phyloP scores from a whole-genome alignment of 2,113 vertebrate species.

The Petaurus breviceps region DNA sequence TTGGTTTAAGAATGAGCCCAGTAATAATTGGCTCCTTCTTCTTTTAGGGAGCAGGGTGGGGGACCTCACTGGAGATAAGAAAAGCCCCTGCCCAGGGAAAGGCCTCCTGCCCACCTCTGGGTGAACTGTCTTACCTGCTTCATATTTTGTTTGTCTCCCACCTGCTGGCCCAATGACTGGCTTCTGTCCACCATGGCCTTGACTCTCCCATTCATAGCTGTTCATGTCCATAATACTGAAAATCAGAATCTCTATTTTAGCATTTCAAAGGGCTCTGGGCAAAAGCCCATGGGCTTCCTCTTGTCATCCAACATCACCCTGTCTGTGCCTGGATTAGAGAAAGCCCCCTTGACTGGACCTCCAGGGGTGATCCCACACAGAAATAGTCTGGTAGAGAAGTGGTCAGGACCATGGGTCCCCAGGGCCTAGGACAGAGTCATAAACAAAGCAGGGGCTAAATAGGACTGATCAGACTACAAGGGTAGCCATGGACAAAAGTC shows the following conservation, averaged over 20 bases:
- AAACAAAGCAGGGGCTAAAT: too few relatives aligned
- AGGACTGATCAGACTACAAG: too few relatives aligned
- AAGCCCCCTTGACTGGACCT: too few relatives aligned
- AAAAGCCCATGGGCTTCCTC: background rate
- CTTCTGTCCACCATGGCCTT: constrained; percentile 60
- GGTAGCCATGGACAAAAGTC: background rate
- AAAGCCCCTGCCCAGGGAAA: background rate
- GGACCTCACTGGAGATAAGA: too few relatives aligned
- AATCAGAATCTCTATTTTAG: constrained; percentile 34
- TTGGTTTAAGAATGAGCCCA: too few relatives aligned
- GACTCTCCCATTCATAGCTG: background rate
- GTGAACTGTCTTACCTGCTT: background rate
- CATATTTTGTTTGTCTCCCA: background rate
- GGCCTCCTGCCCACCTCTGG: too few relatives aligned
- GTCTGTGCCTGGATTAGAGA: background rate
- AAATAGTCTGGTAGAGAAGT: too few relatives aligned
- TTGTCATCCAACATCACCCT: background rate
- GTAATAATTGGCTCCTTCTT: background rate
- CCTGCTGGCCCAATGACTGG: background rate
- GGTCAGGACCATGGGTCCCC: too few relatives aligned
- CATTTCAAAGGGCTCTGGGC: background rate
- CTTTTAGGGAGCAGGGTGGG: background rate
- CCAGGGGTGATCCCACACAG: too few relatives aligned
- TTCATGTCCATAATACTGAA: constrained; percentile 67
- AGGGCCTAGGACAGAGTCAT: too few relatives aligned